These are phyloP conservation scores for Caenorhabditis macrosperma DNA, from an alignment of 2,888 invertebrate species.

Conservation along the genomic window DNA sequence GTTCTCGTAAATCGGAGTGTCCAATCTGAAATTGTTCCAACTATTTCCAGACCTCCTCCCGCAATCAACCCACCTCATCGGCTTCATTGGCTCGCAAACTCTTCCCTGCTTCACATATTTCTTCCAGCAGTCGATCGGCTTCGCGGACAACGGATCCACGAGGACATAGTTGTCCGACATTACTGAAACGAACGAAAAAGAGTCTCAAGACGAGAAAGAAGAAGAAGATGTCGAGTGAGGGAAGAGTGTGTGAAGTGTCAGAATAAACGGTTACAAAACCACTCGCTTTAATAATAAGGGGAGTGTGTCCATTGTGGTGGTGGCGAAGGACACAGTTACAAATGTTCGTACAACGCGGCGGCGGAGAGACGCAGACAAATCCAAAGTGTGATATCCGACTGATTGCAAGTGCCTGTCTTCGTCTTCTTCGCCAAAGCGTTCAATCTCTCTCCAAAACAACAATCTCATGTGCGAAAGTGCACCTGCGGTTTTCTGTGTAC, in stretches of 20 bases:
- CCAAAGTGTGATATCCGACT: constrained; percentile 14
- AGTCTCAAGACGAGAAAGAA: background rate
- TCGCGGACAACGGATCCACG: constrained; percentile 76
- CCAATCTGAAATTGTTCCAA: constrained; percentile 65
- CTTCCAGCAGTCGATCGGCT: constrained; percentile 79
- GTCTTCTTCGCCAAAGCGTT: constrained; percentile 14
- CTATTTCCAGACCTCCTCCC: background rate
- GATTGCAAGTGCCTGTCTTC: constrained; percentile 10
- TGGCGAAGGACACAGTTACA: constrained; percentile 28
- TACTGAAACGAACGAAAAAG: constrained; percentile 2
- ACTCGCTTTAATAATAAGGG: constrained; percentile 27
- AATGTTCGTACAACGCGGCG: constrained; percentile 16
- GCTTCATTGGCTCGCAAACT: constrained; percentile 76
- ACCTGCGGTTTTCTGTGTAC: background rate
- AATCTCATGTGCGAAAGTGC: constrained; percentile 4
- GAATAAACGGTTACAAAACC: constrained; percentile 21
- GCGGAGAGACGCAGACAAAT: background rate
- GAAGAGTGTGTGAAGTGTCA: background rate
- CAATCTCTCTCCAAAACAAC: constrained; percentile 12
- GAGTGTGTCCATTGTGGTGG: constrained; percentile 46
- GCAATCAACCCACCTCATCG: constrained; percentile 64
- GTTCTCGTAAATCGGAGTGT: constrained; percentile 73
- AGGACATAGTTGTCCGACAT: constrained; percentile 71
- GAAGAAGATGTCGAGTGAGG: background rate
- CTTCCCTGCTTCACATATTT: constrained; percentile 78